phyloP scores from a whole-genome alignment of 2,797 vertebrate species.

The Siniperca undulata region DNA sequence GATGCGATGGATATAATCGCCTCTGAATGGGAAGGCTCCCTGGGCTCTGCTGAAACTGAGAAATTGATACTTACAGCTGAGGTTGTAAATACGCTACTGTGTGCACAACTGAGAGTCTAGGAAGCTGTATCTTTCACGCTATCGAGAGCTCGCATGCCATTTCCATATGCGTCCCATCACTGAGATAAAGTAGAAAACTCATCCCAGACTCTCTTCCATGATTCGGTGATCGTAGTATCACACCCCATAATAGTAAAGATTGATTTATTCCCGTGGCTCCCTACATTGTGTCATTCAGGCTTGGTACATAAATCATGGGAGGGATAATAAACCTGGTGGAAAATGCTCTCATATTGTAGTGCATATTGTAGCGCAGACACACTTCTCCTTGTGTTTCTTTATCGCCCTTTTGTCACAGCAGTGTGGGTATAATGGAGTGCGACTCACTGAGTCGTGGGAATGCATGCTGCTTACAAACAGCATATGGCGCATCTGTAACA shows the following conservation, averaged over 20 bases:
- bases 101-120: slow-evolving; percentile 13
- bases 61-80: slow-evolving; percentile 48
- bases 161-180: slow-evolving; percentile 24
- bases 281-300: neutral
- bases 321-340: slow-evolving; percentile 50
- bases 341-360: slow-evolving; percentile 44
- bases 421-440: slow-evolving; percentile 45
- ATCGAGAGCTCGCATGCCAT: slow-evolving; percentile 2
- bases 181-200: slow-evolving; percentile 34
- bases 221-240: slow-evolving; percentile 20
- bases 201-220: slow-evolving; percentile 6
- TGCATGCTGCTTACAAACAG: slow-evolving; percentile 53
- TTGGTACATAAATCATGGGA: slow-evolving; percentile 54
- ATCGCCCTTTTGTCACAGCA: slow-evolving; percentile 58
- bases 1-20: slow-evolving; percentile 54
- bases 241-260: slow-evolving; percentile 15
- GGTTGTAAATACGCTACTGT: slow-evolving; percentile 48
- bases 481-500: slow-evolving; percentile 38
- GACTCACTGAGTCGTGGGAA: slow-evolving; percentile 59
- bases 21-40: slow-evolving; percentile 52
- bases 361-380: slow-evolving; percentile 47
- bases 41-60: slow-evolving; percentile 38
- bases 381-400: slow-evolving; percentile 51
- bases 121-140: slow-evolving; percentile 29
- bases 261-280: slow-evolving; percentile 49